A percentile compares a stretch with the other conserved stretches of the same genome.
Conservation (phyloP, 2,113 vertebrate genomes). For the Brachirus orientalis region DNA sequence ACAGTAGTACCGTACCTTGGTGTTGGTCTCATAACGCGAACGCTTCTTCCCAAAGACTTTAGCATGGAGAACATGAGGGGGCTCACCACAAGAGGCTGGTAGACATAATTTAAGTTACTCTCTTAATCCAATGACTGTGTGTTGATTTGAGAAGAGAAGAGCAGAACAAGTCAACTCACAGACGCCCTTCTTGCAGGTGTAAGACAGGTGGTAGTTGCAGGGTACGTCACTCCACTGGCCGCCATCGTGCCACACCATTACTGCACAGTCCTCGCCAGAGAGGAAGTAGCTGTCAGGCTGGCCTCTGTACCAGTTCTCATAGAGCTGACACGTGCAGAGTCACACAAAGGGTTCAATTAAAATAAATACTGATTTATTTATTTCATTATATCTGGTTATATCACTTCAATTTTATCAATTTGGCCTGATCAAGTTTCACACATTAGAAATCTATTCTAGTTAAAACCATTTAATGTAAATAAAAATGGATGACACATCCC, state of each 20-base stretch:
- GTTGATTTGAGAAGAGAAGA: not conserved
- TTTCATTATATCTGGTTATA: not conserved
- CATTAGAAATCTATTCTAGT: too few species aligned
- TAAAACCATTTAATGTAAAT: too few species aligned
- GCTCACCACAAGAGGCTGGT: conserved; percentile 84
- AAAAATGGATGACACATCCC: too few species aligned
- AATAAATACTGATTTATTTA: not conserved
- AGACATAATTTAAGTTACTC: not conserved
- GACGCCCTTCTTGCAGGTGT: conserved; percentile 95
- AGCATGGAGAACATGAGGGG: conserved; percentile 82
- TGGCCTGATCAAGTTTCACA: too few species aligned
- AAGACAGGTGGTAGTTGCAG: conserved; percentile 97
- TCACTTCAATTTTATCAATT: too few species aligned
- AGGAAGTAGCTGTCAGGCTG: conserved; percentile 98
- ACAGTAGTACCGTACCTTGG: conserved; percentile 87
- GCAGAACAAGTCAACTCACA: conserved; percentile 80
- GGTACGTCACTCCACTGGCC: conserved; percentile 96
- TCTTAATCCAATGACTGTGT: not conserved
- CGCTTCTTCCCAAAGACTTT: conserved; percentile 84
- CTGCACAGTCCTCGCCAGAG: conserved; percentile 94
- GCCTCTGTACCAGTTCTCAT: conserved; percentile 92
- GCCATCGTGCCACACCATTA: conserved; percentile 92
- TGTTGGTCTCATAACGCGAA: conserved; percentile 83
- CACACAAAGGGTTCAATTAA: not conserved
- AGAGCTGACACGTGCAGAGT: conserved; percentile 81